Evolutionary conservation across 2,888 invertebrate species (phyloP).

Genomic region (Melanostoma mellinum): DNA sequence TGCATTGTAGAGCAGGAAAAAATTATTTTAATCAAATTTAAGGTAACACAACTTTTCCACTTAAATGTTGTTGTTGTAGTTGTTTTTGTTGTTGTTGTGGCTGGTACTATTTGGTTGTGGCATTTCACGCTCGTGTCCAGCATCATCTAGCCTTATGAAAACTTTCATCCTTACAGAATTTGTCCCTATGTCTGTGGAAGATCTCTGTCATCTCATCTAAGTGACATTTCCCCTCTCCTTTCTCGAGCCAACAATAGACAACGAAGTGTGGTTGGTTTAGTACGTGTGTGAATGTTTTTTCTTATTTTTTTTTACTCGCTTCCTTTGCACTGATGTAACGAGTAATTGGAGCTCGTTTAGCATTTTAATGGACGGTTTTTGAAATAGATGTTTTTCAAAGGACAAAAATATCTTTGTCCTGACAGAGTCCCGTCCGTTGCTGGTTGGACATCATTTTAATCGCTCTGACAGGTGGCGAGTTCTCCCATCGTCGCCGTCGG

Average conservation of each 20-base stretch:
- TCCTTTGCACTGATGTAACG: constrained; percentile 41
- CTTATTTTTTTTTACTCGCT: background rate
- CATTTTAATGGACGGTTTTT: constrained; percentile 70
- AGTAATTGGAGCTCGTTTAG: constrained; percentile 72
- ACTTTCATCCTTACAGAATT: constrained; percentile 39
- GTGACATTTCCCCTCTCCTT: constrained; percentile 35
- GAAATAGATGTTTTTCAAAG: constrained; percentile 45
- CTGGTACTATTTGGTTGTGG: constrained; percentile 5
- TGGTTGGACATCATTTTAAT: constrained; percentile 66
- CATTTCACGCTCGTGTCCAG: constrained; percentile 22
- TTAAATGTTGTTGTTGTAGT: constrained; percentile 45
- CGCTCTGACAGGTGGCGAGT: constrained; percentile 66
- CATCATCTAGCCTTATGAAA: constrained; percentile 19
- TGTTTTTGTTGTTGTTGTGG: constrained; percentile 29
- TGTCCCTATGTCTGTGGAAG: constrained; percentile 26
- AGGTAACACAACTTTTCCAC: constrained; percentile 67
- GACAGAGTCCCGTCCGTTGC: constrained; percentile 11
- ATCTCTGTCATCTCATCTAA: constrained; percentile 55
- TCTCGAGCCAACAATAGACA: too few relatives aligned
- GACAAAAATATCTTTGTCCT: constrained; percentile 54
- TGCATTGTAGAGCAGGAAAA: constrained; percentile 43
- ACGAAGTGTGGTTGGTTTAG: too few relatives aligned
- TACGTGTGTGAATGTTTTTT: constrained; percentile 7
- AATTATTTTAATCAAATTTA: constrained; percentile 70
- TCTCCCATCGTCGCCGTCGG: constrained; percentile 25